Evolutionary conservation across 2,888 invertebrate species (phyloP).

Genomic region (Hymenopus coronatus): DNA sequence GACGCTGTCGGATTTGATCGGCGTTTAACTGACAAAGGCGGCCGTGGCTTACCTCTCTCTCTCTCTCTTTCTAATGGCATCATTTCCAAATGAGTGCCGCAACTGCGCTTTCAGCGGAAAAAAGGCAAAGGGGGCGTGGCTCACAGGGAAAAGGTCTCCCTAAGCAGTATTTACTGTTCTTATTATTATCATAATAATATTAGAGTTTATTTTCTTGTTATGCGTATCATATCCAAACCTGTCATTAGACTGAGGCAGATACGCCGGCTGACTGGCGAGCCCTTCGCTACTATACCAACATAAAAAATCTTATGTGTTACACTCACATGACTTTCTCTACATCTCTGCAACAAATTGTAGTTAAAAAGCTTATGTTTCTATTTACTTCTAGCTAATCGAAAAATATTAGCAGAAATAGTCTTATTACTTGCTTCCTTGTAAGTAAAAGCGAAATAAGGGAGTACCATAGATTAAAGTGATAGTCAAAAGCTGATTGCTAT

Average conservation of each 20-base stretch:
- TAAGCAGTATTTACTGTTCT: slow-evolving; percentile 4
- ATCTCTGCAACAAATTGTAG: too few relatives aligned
- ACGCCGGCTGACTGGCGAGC: background rate
- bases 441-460: too few relatives aligned
- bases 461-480: too few relatives aligned
- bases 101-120: background rate
- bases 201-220: slow-evolving; percentile 19
- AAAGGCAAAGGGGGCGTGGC: background rate
- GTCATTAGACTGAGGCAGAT: slow-evolving; percentile 24
- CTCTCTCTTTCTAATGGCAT: slow-evolving; percentile 6
- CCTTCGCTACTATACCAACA: background rate
- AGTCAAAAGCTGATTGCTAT: too few relatives aligned
- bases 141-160: background rate
- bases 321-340: too few relatives aligned
- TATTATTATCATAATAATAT: slow-evolving; percentile 3
- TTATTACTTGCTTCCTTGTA: too few relatives aligned
- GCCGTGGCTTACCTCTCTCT: background rate
- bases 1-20: background rate
- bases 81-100: slow-evolving; percentile 7
- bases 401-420: too few relatives aligned
- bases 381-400: too few relatives aligned
- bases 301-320: too few relatives aligned
- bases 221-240: slow-evolving; percentile 12
- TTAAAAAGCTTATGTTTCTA: too few relatives aligned
- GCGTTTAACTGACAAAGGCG: background rate